These are phyloP conservation scores for Leptocoma aspasia DNA, from an alignment of 2,113 vertebrate species.

Conservation along the genomic window DNA sequence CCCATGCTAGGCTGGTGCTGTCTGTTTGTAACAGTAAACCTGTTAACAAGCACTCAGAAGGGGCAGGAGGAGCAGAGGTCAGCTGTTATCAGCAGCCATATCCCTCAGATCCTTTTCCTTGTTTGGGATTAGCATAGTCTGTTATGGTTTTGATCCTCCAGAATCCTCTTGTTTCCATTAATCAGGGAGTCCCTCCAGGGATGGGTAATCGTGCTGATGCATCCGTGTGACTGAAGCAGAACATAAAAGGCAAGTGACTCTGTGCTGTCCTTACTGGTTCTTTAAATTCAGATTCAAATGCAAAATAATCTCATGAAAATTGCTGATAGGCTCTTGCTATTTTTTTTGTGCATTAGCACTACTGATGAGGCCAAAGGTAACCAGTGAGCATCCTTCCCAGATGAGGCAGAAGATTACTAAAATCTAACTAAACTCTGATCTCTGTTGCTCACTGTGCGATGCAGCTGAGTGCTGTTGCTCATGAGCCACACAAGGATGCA, in stretches of 20 bases:
- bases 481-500: conserved; percentile 11
- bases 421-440: neutral
- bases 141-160: neutral
- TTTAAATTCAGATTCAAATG: neutral
- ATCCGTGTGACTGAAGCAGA: neutral
- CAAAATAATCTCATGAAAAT: neutral
- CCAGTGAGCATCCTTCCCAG: neutral
- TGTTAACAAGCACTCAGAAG: neutral
- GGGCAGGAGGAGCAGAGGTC: neutral
- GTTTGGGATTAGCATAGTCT: neutral
- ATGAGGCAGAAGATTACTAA: neutral
- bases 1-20: neutral
- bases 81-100: neutral
- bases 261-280: neutral
- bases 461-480: neutral
- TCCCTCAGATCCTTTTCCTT: neutral
- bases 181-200: neutral
- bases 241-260: neutral
- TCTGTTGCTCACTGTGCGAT: neutral
- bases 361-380: neutral
- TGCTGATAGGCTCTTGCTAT: neutral
- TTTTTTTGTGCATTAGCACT: fast-evolving
- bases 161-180: conserved; percentile 1
- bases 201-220: neutral
- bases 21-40: neutral